Evolutionary conservation across 1,140 invertebrate genomes (phyloP).

Genomic region (Drosophila fuyamai): DNA sequence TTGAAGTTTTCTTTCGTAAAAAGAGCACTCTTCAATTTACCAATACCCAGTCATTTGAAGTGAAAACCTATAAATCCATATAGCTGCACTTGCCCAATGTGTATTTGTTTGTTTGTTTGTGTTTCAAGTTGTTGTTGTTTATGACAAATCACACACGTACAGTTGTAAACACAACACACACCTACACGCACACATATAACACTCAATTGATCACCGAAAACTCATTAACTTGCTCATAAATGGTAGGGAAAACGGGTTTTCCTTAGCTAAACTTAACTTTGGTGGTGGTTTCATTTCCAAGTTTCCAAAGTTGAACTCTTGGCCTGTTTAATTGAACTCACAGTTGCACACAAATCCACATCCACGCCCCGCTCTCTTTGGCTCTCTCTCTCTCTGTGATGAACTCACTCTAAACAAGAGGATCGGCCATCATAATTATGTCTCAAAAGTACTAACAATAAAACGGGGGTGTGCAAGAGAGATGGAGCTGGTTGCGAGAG

Average conservation of each 20-base stretch:
- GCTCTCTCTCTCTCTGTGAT: constrained; percentile 19
- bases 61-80: not conserved
- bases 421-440: constrained; percentile 49
- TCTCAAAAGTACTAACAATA: constrained; percentile 2
- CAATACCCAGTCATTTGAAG: constrained; percentile 25
- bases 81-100: constrained; percentile 51
- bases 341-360: constrained; percentile 61
- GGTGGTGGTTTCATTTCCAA: constrained; percentile 52
- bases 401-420: constrained; percentile 46
- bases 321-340: constrained; percentile 70
- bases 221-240: constrained; percentile 44
- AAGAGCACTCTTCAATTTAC: not conserved
- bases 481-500: constrained; percentile 16
- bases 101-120: constrained; percentile 31
- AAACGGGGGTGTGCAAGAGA: not conserved
- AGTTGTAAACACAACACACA: constrained; percentile 44
- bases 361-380: constrained; percentile 48
- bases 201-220: constrained; percentile 42
- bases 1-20: constrained; percentile 65
- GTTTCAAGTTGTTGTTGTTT: constrained; percentile 47
- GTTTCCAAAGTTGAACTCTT: constrained; percentile 54
- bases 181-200: constrained; percentile 5
- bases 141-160: constrained; percentile 50
- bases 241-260: constrained; percentile 51
- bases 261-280: constrained; percentile 47